Percentiles rank a stretch among this genome's conserved stretches.
These are phyloP conservation scores for Sinodicranocentrus sp. DNA, from an alignment of 2,888 invertebrate species.

Conservation along the genomic window DNA sequence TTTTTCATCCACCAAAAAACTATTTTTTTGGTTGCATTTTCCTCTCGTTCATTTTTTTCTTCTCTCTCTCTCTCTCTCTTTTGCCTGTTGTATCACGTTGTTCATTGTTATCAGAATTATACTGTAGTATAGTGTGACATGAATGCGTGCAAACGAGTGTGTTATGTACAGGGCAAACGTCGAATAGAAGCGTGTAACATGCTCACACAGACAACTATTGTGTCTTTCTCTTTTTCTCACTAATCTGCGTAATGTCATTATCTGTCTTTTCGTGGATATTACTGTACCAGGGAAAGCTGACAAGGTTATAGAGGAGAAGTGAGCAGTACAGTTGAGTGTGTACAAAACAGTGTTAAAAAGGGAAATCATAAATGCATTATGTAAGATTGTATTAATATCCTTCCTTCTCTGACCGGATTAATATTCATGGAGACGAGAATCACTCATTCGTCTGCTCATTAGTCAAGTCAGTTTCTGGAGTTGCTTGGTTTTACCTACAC, in stretches of 20 bases:
- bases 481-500: too few relatives aligned
- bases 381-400: slow-evolving; percentile 21
- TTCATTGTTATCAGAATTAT: too few relatives aligned
- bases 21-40: too few relatives aligned
- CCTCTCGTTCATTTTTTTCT: slow-evolving; percentile 27
- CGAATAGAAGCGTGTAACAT: not conserved
- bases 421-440: slow-evolving; percentile 19
- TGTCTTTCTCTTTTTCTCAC: not conserved
- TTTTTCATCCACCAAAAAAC: slow-evolving; percentile 54
- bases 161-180: too few relatives aligned
- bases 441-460: not conserved
- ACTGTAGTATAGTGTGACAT: too few relatives aligned
- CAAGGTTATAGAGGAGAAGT: not conserved
- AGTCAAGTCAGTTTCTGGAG: not conserved
- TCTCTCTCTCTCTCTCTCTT: too few relatives aligned
- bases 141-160: too few relatives aligned
- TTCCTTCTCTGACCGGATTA: slow-evolving; percentile 39
- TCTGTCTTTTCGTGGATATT: slow-evolving; percentile 50
- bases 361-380: slow-evolving; percentile 49
- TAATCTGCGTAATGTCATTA: slow-evolving; percentile 60
- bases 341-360: not conserved
- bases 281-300: slow-evolving; percentile 33
- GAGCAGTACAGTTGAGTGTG: not conserved
- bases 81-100: too few relatives aligned
- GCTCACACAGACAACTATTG: not conserved